Base-by-base conservation (phyloP, 2,888 invertebrate species). In the Dryobota labecula region DNA sequence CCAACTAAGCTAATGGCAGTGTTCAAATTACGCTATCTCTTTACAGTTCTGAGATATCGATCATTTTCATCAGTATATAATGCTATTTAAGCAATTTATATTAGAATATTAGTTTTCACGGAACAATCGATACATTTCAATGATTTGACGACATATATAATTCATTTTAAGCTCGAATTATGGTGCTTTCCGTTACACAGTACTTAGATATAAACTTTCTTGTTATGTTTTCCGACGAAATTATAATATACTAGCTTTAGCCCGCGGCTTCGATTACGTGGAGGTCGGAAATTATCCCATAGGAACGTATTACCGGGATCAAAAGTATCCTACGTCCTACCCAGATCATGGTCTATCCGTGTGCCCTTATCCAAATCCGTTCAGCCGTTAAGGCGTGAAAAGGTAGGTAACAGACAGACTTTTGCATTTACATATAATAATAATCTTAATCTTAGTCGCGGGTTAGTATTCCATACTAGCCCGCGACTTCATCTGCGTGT, bases 171-270 rank as follows among this genome's bases (percentile, higher is more conserved):
- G n/a, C n/a, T n/a, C n/a, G n/a, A n/a, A n/a, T n/a, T n/a, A n/a
- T n/a, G n/a, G n/a, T n/a, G n/a, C n/a, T n/a, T n/a, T n/a, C n/a
- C n/a, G n/a, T n/a, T n/a, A n/a, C n/a, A n/a, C n/a, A n/a, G n/a
- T n/a, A n/a, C n/a, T n/a, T n/a, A n/a, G n/a, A n/a, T n/a, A n/a
- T n/a, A n/a, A n/a, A 56, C 54, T 84, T 58, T n/a, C 41, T 38
- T 68, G 73, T 78, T 72, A 82, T 78, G 58, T 74, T 82, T 82
- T 57, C 27, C 13, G 33, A 66, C 65, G 65, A 68, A 78, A 74
- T 78, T 60, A 68, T 68, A 51, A 38, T 7, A 69, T n/a, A 41
- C 30, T 24, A 3, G 24, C 11, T 15, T 20, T 9, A 24, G 30
- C 20, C 6, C 18, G 9, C 0, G 6, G 5, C 30, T 38, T 41